Evolutionary conservation across 2,888 invertebrate genomes (phyloP).

Genomic region (Hypomecis punctinalis): DNA sequence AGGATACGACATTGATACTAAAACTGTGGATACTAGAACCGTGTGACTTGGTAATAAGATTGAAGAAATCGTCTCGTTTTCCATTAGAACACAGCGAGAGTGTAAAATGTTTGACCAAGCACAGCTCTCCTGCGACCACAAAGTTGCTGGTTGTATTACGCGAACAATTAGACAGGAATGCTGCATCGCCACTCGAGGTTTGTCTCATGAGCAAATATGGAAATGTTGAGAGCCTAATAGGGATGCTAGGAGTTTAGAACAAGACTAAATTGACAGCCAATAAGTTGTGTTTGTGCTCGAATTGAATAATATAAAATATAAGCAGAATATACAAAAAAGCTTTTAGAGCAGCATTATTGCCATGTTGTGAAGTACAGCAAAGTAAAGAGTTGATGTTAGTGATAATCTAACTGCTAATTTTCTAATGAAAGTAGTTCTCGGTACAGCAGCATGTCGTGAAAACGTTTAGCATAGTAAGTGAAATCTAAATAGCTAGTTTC

Average conservation of each 20-base stretch:
- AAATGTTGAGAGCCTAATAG: conserved; percentile 20
- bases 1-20: not conserved
- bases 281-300: no score
- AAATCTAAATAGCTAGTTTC: conserved; percentile 6
- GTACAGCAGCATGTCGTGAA: conserved; percentile 15
- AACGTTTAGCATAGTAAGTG: conserved; percentile 15
- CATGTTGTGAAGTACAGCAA: not conserved
- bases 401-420: conserved; percentile 12
- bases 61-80: conserved; percentile 3
- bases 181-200: conserved; percentile 9
- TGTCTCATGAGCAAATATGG: conserved; percentile 26
- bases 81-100: conserved; percentile 31
- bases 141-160: conserved; percentile 53
- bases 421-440: conserved; percentile 19
- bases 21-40: not conserved
- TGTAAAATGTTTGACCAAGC: conserved; percentile 46
- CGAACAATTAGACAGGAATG: conserved; percentile 62
- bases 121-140: conserved; percentile 44
- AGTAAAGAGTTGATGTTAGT: conserved; percentile 12
- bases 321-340: no score
- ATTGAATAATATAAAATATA: no score
- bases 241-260: conserved; percentile 9
- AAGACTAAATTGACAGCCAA: not conserved
- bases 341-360: not conserved
- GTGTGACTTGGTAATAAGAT: conserved; percentile 4